These are phyloP conservation scores for Gastrophysa polygoni DNA, from an alignment of 2,888 invertebrate species.

Conservation along the genomic window DNA sequence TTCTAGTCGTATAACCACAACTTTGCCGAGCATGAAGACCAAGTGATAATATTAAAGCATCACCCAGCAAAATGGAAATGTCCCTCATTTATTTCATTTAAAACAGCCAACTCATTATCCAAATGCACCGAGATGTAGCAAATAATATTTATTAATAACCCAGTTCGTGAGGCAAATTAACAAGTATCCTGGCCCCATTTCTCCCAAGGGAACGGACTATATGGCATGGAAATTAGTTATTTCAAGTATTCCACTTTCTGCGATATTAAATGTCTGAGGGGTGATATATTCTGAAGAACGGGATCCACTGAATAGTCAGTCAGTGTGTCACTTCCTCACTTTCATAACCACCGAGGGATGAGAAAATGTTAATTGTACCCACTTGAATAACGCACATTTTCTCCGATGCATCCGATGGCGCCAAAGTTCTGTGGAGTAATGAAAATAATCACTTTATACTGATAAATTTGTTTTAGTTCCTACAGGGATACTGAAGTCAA, in stretches of 20 bases:
- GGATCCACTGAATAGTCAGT: background rate
- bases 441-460: no score
- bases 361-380: background rate
- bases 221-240: slow-evolving; percentile 31
- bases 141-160: slow-evolving; percentile 45
- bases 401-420: no score
- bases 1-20: no score
- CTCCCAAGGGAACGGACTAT: slow-evolving; percentile 33
- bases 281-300: background rate
- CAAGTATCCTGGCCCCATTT: slow-evolving; percentile 39
- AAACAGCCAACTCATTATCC: slow-evolving; percentile 18
- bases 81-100: background rate
- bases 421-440: no score
- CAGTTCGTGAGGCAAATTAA: slow-evolving; percentile 48
- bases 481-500: no score
- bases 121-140: slow-evolving; percentile 25
- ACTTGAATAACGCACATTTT: no score
- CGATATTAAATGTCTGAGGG: background rate
- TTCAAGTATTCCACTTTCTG: slow-evolving; percentile 16
- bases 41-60: background rate
- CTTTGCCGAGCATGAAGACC: background rate
- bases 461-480: no score
- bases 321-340: background rate
- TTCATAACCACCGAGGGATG: background rate
- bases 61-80: background rate